Conservation (phyloP, 2,797 vertebrate genomes). For the Mareca penelope region DNA sequence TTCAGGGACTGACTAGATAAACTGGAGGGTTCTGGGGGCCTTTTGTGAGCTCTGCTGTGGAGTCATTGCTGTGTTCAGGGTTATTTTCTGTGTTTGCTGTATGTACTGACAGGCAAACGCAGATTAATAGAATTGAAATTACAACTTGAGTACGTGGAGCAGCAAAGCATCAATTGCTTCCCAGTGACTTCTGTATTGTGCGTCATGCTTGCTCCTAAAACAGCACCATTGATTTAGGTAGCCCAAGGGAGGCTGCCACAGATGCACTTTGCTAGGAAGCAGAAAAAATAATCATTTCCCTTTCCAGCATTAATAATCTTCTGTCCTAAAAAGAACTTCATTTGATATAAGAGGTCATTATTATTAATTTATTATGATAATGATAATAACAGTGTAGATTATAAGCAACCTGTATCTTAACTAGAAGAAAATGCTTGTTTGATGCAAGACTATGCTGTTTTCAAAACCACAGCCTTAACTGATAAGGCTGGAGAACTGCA, state of each 20-base stretch:
- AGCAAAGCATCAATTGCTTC: neutral
- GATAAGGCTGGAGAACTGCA: neutral
- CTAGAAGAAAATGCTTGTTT: neutral
- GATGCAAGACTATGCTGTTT: neutral
- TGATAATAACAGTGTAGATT: neutral
- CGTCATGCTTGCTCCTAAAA: neutral
- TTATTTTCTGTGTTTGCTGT: slow-evolving; percentile 11
- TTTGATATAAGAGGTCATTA: neutral
- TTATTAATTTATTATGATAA: too few species aligned
- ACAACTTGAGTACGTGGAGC: neutral
- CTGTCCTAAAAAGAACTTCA: neutral
- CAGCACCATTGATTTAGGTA: neutral
- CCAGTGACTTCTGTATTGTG: neutral
- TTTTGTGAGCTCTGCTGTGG: neutral
- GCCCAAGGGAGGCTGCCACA: neutral
- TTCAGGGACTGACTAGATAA: neutral
- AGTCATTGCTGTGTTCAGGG: neutral
- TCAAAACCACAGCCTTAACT: neutral
- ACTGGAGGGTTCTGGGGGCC: neutral
- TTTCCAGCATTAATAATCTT: neutral
- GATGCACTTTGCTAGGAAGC: neutral
- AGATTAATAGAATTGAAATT: neutral
- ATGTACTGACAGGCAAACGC: neutral
- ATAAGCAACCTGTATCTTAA: neutral
- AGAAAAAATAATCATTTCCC: neutral